phyloP scores from a whole-genome alignment of 2,888 invertebrate species.

The Thumatha senex region DNA sequence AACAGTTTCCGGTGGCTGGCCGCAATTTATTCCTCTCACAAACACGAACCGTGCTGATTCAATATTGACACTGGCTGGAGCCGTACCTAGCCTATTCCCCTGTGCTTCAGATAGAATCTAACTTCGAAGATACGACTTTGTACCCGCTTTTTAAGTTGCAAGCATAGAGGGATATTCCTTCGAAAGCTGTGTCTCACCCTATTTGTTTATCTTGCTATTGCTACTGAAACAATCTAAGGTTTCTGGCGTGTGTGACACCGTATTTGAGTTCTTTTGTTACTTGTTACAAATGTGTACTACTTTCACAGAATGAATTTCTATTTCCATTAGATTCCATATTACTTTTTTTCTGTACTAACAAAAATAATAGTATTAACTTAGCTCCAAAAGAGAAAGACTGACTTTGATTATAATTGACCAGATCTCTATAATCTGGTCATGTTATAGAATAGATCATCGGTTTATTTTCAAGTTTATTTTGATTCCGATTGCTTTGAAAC shows the following conservation, averaged over 20 bases:
- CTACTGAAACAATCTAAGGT: conserved; percentile 30
- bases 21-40: conserved; percentile 78
- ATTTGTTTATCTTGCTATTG: conserved; percentile 42
- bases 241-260: conserved; percentile 26
- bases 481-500: too few species aligned
- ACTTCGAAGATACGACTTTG: conserved; percentile 57
- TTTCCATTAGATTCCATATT: too few species aligned
- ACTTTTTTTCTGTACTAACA: too few species aligned
- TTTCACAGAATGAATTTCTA: conserved; percentile 6
- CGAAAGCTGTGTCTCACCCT: conserved; percentile 36
- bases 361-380: too few species aligned
- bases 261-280: conserved; percentile 36
- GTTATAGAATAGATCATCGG: too few species aligned
- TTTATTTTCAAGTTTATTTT: too few species aligned
- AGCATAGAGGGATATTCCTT: conserved; percentile 37
- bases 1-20: conserved; percentile 60
- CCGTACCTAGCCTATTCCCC: conserved; percentile 63
- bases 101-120: conserved; percentile 58
- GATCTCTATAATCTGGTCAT: too few species aligned
- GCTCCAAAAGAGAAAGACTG: too few species aligned
- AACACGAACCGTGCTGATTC: conserved; percentile 71
- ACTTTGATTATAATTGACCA: too few species aligned
- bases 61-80: conserved; percentile 74
- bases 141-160: conserved; percentile 53
- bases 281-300: conserved; percentile 14